These are phyloP conservation scores for Stegostoma tigrinum DNA, from an alignment of 2,113 vertebrate species.

Conservation along the genomic window DNA sequence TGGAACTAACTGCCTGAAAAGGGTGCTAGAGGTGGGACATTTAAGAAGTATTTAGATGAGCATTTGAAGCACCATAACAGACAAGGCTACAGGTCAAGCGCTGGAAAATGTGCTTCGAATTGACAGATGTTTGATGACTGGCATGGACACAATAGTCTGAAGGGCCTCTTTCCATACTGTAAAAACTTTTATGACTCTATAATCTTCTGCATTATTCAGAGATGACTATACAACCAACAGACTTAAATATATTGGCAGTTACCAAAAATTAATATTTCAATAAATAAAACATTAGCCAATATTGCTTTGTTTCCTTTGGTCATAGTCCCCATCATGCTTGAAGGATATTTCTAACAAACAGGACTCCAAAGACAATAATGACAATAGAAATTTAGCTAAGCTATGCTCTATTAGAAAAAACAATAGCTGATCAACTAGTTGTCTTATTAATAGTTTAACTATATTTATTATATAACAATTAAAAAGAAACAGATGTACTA, in stretches of 20 bases:
- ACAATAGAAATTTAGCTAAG: neutral
- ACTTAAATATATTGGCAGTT: neutral
- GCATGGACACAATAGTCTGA: too few species aligned
- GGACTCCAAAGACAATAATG: neutral
- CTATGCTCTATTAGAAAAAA: neutral
- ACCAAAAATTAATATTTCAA: neutral
- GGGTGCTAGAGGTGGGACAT: too few species aligned
- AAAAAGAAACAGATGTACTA: constrained; percentile 13
- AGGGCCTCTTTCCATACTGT: too few species aligned
- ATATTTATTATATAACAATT: constrained; percentile 31
- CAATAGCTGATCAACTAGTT: neutral
- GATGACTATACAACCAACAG: neutral
- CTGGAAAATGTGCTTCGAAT: too few species aligned
- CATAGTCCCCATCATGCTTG: neutral
- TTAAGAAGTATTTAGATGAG: too few species aligned
- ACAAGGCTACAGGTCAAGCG: too few species aligned
- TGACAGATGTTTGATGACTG: too few species aligned
- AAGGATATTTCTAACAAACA: neutral
- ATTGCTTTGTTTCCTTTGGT: neutral
- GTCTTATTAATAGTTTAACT: constrained; percentile 32
- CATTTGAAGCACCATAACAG: too few species aligned
- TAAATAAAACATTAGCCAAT: neutral
- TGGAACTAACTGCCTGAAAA: too few species aligned
- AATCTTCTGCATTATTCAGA: neutral
- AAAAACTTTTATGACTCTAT: neutral